Base-by-base conservation (phyloP, 2,113 vertebrate species). In the Ceratotherium simum region DNA sequence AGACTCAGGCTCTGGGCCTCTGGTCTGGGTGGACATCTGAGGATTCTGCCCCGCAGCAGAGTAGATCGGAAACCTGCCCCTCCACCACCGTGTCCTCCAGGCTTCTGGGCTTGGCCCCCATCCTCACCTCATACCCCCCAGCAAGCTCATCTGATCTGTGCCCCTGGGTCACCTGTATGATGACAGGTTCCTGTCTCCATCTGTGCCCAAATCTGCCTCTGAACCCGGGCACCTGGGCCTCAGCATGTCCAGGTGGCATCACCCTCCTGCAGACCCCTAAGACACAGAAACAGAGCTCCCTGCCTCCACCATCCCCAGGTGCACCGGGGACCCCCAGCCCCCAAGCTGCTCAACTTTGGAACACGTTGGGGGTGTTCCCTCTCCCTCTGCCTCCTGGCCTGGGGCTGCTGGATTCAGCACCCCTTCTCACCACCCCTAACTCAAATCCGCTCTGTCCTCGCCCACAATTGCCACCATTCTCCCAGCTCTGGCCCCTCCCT, bases 31-130 rank as follows among this genome's bases (percentile, higher is more conserved):
- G 29, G 70, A 23, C 23, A 6, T 33, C 70, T 18, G 56, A 48
- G 56, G 56, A 16, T 16, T 23, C 39, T 8, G 70, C 56, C 39
- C 39, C 20, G 6, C 13, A 16, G 70, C 8, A 0, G 8, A 12
- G 54, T 2, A 7, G 0, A 3, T 0, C 8, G 8, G n/a, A 80
- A 33, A 18, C 79, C 75, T 18, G 6, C 29, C 31, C 48, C 76
- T 54, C 11, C 51, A 20, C 17, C 6, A 2, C 29, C 36, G n/a
- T 4, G 0, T 9, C 4, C n/a, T 56, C 17, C 56, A 14, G 10
- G 31, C 62, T 64, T 60, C 62, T 17, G 36, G 36, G 27, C 25
- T 18, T 18, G 54, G 36, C 12, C 16, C 54, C 78, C 4, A 0
- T 9, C 5, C 58, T 36, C 46, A 17, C 27, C 4, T 11, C 12